A percentile compares a stretch with the other conserved stretches of the same genome.
Conservation (phyloP, 2,888 invertebrate genomes). For the Panopea generosa region DNA sequence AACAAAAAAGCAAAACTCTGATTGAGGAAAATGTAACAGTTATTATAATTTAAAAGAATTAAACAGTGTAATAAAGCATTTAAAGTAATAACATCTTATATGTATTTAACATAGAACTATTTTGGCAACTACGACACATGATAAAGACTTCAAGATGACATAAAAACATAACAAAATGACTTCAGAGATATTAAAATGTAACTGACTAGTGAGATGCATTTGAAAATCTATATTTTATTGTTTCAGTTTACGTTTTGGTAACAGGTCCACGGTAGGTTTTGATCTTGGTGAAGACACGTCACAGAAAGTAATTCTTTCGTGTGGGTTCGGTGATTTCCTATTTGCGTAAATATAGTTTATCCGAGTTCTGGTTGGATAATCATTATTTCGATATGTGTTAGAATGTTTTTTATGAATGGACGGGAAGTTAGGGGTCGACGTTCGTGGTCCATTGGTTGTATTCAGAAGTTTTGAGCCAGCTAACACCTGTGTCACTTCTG, state of each 20-base stretch:
- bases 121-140: no score
- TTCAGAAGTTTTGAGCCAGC: slow-evolving; percentile 36
- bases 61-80: no score
- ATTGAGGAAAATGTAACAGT: no score
- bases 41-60: no score
- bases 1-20: no score
- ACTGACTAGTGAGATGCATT: no score
- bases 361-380: slow-evolving; percentile 28
- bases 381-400: neutral
- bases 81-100: no score
- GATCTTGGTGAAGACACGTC: neutral
- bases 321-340: slow-evolving; percentile 31
- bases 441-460: slow-evolving; percentile 16
- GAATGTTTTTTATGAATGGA: slow-evolving; percentile 26
- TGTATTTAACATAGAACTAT: no score
- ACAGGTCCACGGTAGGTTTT: slow-evolving; percentile 5
- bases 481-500: slow-evolving; percentile 53
- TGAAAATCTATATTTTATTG: no score
- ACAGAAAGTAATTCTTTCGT: neutral
- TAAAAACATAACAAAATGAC: no score
- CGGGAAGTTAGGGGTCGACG: slow-evolving; percentile 31
- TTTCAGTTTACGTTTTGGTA: slow-evolving; percentile 31
- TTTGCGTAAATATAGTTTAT: slow-evolving; percentile 58
- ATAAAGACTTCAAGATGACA: no score
- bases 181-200: no score